Percentiles rank a stretch among this genome's conserved stretches.
These are phyloP conservation scores for Lycocorax pyrrhopterus DNA, from an alignment of 2,113 vertebrate genomes.

Conservation along the genomic window DNA sequence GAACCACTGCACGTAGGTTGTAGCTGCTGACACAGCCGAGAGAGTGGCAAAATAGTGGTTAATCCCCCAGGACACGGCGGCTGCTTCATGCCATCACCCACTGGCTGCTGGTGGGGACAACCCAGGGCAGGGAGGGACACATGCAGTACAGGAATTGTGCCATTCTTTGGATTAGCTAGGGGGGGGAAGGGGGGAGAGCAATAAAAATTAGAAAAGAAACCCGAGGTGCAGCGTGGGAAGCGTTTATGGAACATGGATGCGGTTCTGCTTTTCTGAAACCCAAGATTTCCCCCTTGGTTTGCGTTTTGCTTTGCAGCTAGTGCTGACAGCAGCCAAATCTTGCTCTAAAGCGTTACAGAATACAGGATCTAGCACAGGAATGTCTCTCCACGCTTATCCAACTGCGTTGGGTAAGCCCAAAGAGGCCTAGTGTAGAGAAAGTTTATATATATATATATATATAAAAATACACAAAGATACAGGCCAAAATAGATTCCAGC, in stretches of 20 bases:
- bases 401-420: slow-evolving; percentile 91
- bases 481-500: slow-evolving; percentile 85
- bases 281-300: slow-evolving; percentile 86
- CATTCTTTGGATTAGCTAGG: slow-evolving; percentile 48
- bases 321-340: slow-evolving; percentile 92
- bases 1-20: slow-evolving; percentile 53
- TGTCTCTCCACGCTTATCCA: slow-evolving; percentile 91
- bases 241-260: slow-evolving; percentile 49
- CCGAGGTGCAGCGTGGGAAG: slow-evolving; percentile 37
- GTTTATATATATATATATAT: slow-evolving; percentile 59
- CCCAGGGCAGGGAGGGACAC: slow-evolving; percentile 28
- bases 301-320: slow-evolving; percentile 93
- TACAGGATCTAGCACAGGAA: slow-evolving; percentile 81
- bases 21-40: slow-evolving; percentile 40
- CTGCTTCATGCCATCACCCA: slow-evolving; percentile 59
- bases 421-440: slow-evolving; percentile 83
- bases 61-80: slow-evolving; percentile 4
- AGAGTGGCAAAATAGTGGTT: slow-evolving; percentile 61
- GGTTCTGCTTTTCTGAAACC: slow-evolving; percentile 85
- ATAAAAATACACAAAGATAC: slow-evolving; percentile 92
- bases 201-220: slow-evolving; percentile 34
- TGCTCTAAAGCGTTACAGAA: slow-evolving; percentile 81
- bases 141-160: slow-evolving; percentile 49
- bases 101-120: neutral
- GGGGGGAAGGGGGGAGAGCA: neutral